phyloP scores from a whole-genome alignment of 2,888 invertebrate genomes.

The Caenorhabditis angaria region DNA sequence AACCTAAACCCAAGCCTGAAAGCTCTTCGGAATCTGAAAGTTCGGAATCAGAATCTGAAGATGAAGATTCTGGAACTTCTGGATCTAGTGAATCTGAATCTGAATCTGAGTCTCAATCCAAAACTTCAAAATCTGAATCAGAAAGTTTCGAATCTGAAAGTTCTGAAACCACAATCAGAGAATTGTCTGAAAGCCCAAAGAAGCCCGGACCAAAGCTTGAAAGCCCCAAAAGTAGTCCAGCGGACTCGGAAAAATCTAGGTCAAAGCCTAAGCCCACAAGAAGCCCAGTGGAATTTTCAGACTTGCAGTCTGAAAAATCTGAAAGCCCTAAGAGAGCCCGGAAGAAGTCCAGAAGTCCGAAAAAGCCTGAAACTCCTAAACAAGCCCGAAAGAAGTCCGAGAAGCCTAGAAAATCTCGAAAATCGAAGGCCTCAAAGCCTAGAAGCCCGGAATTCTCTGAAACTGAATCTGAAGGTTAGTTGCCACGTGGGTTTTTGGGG shows the following conservation, averaged over 20 bases:
- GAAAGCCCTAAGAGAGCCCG: no score
- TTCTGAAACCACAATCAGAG: neutral
- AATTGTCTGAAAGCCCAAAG: no score
- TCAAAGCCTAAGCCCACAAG: no score
- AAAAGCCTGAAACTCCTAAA: neutral
- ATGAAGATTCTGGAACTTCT: no score
- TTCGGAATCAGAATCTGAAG: slow-evolving; percentile 4
- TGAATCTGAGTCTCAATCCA: neutral
- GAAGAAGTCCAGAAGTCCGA: neutral
- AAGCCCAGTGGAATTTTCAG: no score
- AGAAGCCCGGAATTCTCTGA: neutral
- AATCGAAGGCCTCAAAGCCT: neutral
- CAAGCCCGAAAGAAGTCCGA: neutral
- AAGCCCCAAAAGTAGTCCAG: neutral
- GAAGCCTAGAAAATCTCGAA: neutral
- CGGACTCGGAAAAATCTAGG: no score
- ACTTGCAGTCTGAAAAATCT: neutral
- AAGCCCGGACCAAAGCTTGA: neutral
- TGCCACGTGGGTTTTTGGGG: no score
- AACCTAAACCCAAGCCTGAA: neutral
- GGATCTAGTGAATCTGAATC: neutral
- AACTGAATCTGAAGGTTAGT: neutral
- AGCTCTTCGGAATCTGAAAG: neutral
- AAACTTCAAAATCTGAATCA: neutral
- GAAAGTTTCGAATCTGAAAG: neutral